Percentiles rank a stretch among this genome's conserved stretches.
Conservation (phyloP, 2,888 invertebrate species). For the Ectemnius lituratus region DNA sequence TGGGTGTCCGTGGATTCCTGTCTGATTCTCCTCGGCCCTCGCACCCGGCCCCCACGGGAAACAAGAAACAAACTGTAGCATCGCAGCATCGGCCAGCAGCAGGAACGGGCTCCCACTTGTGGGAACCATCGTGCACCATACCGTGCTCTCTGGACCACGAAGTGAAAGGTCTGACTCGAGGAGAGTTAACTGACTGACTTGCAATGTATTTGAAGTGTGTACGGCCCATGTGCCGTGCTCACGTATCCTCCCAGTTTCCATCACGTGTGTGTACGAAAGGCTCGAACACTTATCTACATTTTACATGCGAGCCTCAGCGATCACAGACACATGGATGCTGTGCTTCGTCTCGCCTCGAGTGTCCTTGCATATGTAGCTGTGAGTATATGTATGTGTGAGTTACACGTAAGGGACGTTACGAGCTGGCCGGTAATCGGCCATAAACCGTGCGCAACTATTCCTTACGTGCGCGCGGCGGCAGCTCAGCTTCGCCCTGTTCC, state of each 20-base stretch:
- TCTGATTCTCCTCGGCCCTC: conserved; percentile 24
- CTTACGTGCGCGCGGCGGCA: conserved; percentile 42
- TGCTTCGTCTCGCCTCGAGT: background rate
- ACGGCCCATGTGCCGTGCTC: conserved; percentile 54
- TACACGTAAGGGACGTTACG: conserved; percentile 55
- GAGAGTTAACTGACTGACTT: conserved; percentile 68
- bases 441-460: conserved; percentile 60
- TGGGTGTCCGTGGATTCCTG: conserved; percentile 41
- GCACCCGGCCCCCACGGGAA: conserved; percentile 43
- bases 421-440: conserved; percentile 58
- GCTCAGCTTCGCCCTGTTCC: conserved; percentile 39
- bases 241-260: conserved; percentile 50
- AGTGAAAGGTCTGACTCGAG: conserved; percentile 75
- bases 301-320: background rate
- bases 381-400: conserved; percentile 46
- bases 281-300: no score
- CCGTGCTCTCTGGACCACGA: conserved; percentile 77
- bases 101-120: conserved; percentile 71
- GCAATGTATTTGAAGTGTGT: conserved; percentile 61
- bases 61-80: conserved; percentile 70
- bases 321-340: background rate
- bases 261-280: conserved; percentile 4
- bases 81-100: conserved; percentile 38
- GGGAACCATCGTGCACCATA: conserved; percentile 74
- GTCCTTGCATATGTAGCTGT: conserved; percentile 30